Percentiles rank a stretch among this genome's conserved stretches.
These are phyloP conservation scores for Drosophila setosimentum DNA, from an alignment of 2,888 invertebrate genomes.

Conservation along the genomic window DNA sequence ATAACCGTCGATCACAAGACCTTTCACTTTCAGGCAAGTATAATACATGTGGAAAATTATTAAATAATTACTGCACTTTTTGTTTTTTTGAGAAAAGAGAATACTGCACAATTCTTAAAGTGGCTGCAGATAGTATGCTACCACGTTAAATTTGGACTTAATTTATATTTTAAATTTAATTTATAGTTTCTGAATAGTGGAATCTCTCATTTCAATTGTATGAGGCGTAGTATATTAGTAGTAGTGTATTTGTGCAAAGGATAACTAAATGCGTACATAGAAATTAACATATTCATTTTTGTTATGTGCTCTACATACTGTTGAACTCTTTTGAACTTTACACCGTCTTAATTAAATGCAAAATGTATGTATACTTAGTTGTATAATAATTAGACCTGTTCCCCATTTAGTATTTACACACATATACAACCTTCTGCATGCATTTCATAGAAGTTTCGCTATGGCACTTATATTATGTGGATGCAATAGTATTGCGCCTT, in stretches of 20 bases:
- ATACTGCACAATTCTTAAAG: no score
- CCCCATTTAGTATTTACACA: neutral
- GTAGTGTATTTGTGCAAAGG: no score
- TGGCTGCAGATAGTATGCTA: neutral
- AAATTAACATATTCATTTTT: constrained; percentile 1
- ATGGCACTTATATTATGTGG: neutral
- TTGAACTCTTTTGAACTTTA: constrained; percentile 10
- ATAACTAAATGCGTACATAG: neutral
- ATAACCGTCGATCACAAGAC: constrained; percentile 99
- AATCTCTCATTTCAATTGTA: neutral
- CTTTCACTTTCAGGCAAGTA: constrained; percentile 96
- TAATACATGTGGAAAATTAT: neutral
- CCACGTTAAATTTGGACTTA: neutral
- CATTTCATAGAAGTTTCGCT: no score
- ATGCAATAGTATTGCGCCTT: neutral
- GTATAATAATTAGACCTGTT: neutral
- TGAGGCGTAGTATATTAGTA: neutral
- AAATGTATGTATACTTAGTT: neutral
- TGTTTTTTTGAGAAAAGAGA: neutral
- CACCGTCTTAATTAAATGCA: constrained; percentile 2
- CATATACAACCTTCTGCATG: neutral
- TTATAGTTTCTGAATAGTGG: neutral
- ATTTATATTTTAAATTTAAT: neutral
- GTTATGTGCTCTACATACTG: neutral
- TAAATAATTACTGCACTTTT: neutral